These are phyloP conservation scores for Drosophila pachea DNA, from an alignment of 1,140 invertebrate species.

Conservation along the genomic window DNA sequence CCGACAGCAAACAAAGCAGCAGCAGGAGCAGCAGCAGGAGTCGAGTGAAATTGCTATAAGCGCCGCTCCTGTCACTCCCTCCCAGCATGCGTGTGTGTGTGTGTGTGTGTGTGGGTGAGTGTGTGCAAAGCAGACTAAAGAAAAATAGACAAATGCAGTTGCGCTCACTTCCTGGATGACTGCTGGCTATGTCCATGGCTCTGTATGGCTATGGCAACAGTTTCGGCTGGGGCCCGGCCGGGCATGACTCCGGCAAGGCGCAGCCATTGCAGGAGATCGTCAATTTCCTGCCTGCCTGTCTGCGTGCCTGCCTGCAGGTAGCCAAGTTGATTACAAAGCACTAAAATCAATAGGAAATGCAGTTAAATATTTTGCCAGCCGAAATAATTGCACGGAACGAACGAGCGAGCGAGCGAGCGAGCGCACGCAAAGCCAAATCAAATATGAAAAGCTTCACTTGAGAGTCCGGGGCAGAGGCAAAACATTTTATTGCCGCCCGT, in stretches of 20 bases:
- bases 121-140: constrained; percentile 26
- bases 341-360: constrained; percentile 75
- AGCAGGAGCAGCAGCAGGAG: constrained; percentile 53
- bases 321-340: constrained; percentile 71
- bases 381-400: constrained; percentile 61
- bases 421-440: constrained; percentile 37
- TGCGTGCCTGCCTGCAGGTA: constrained; percentile 58
- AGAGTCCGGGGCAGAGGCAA: constrained; percentile 6
- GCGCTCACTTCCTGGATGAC: constrained; percentile 46
- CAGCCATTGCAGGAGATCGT: constrained; percentile 72
- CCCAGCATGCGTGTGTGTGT: background rate
- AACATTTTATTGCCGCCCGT: constrained; percentile 36
- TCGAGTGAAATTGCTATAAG: constrained; percentile 73
- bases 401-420: background rate
- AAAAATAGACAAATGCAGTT: constrained; percentile 48
- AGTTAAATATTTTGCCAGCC: constrained; percentile 75
- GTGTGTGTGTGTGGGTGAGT: constrained; percentile 31
- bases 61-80: constrained; percentile 37
- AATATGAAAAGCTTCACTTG: constrained; percentile 40
- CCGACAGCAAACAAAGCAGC: constrained; percentile 59
- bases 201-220: background rate
- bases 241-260: constrained; percentile 33
- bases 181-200: constrained; percentile 30
- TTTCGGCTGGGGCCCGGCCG: too few relatives aligned
- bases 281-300: constrained; percentile 63